These are phyloP conservation scores for Merluccius polli DNA, from an alignment of 2,797 vertebrate species.

Conservation along the genomic window DNA sequence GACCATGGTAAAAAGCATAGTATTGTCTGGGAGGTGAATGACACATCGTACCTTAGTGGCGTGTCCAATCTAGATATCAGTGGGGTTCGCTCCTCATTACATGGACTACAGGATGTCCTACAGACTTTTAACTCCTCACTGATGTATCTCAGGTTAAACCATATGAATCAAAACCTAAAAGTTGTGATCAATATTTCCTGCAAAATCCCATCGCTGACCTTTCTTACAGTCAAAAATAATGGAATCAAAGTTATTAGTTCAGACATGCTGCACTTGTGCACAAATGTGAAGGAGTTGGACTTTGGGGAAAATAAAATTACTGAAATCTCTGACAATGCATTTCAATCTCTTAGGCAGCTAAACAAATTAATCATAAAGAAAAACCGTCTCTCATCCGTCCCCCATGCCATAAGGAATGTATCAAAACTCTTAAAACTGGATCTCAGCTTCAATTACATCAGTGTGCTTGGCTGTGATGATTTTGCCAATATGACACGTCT, in stretches of 20 bases:
- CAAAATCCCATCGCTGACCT: constrained; percentile 55
- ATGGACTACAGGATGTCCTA: constrained; percentile 37
- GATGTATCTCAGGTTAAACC: constrained; percentile 50
- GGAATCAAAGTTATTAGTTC: constrained; percentile 32
- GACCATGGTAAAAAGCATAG: constrained; percentile 9
- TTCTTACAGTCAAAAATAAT: constrained; percentile 56
- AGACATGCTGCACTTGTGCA: constrained; percentile 48
- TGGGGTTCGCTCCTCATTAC: constrained; percentile 38
- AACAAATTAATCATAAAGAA: constrained; percentile 37
- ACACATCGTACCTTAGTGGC: constrained; percentile 46
- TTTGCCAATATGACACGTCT: constrained; percentile 57
- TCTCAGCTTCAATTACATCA: constrained; percentile 62
- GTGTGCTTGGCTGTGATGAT: constrained; percentile 35
- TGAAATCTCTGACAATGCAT: constrained; percentile 30
- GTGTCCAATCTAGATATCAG: constrained; percentile 58
- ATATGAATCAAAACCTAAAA: constrained; percentile 39
- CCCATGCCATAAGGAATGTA: constrained; percentile 43
- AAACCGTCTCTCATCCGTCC: constrained; percentile 53
- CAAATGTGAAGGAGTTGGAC: constrained; percentile 48
- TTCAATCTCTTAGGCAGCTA: constrained; percentile 40
- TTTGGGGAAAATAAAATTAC: constrained; percentile 32
- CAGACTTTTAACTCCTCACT: constrained; percentile 56
- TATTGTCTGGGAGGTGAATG: constrained; percentile 43
- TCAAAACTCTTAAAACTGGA: constrained; percentile 50
- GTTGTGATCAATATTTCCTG: constrained; percentile 63